phyloP scores from a whole-genome alignment of 2,113 vertebrate species.

The Miniopterus natalensis region DNA sequence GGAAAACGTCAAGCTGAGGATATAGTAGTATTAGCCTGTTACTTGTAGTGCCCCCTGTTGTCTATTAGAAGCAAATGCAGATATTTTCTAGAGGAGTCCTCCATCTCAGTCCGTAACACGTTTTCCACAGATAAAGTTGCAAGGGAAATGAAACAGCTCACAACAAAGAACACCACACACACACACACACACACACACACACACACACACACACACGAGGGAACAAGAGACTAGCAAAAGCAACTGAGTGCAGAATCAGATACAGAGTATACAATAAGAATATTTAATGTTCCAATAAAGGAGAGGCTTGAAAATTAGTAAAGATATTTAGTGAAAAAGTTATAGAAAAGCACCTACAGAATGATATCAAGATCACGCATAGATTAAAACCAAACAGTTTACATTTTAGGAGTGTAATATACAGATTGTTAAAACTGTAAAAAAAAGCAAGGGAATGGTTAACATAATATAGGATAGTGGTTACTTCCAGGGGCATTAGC shows the following conservation, averaged over 20 bases:
- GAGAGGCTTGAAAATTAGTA: constrained; percentile 25
- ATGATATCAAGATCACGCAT: neutral
- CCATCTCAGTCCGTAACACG: neutral
- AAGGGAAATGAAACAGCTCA: neutral
- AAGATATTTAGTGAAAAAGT: neutral
- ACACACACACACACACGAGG: neutral
- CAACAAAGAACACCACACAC: neutral
- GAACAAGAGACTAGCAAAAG: neutral
- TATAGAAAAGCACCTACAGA: neutral
- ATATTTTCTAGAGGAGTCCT: neutral
- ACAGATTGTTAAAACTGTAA: neutral
- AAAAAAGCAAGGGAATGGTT: neutral
- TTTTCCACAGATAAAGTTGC: constrained; percentile 9
- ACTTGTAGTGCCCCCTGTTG: neutral
- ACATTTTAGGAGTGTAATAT: neutral
- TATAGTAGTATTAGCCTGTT: neutral
- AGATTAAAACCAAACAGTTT: neutral
- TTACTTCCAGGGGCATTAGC: neutral
- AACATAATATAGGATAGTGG: neutral
- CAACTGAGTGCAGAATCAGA: neutral
- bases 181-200: neutral
- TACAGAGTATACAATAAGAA: neutral
- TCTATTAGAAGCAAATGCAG: constrained; percentile 1
- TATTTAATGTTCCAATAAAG: neutral
- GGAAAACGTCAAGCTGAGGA: neutral